Percentiles rank a stretch among this genome's conserved stretches.
These are phyloP conservation scores for Hydrochoerus hydrochaeris DNA, from an alignment of 2,113 vertebrate genomes.

Conservation along the genomic window DNA sequence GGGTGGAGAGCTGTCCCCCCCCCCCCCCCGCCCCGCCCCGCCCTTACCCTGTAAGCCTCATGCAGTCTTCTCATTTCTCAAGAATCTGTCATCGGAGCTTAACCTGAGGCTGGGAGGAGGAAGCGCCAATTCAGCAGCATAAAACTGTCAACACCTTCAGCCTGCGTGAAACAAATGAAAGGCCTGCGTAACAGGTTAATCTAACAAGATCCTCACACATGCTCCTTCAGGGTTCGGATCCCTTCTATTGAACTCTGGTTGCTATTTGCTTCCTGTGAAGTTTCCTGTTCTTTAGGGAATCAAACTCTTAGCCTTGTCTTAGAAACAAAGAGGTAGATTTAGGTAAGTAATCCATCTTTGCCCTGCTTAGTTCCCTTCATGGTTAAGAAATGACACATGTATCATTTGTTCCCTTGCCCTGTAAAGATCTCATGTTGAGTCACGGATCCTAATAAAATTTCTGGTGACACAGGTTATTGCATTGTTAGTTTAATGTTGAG, in stretches of 20 bases:
- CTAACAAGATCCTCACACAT: neutral
- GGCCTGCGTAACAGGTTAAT: neutral
- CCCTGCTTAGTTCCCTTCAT: neutral
- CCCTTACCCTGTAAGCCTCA: neutral
- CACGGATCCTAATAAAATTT: constrained; percentile 26
- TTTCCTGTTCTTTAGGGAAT: neutral
- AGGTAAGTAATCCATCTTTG: neutral
- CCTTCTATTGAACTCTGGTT: neutral
- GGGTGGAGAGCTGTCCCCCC: neutral
- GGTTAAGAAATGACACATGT: neutral
- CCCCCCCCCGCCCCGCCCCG: no score
- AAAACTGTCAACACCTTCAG: neutral
- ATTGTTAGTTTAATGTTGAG: constrained; percentile 36
- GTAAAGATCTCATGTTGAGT: constrained; percentile 46
- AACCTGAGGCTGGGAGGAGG: neutral
- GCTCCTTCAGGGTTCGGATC: neutral
- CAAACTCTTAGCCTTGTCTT: neutral
- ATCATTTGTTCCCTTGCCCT: constrained; percentile 18
- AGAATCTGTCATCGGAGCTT: neutral
- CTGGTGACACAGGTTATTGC: neutral
- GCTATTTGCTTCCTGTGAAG: neutral
- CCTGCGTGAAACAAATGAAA: neutral
- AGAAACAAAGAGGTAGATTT: constrained; percentile 5
- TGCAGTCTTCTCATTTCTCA: neutral
- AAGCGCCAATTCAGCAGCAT: neutral